These are phyloP conservation scores for Onchidella celtica DNA, from an alignment of 2,888 invertebrate species.

Conservation along the genomic window DNA sequence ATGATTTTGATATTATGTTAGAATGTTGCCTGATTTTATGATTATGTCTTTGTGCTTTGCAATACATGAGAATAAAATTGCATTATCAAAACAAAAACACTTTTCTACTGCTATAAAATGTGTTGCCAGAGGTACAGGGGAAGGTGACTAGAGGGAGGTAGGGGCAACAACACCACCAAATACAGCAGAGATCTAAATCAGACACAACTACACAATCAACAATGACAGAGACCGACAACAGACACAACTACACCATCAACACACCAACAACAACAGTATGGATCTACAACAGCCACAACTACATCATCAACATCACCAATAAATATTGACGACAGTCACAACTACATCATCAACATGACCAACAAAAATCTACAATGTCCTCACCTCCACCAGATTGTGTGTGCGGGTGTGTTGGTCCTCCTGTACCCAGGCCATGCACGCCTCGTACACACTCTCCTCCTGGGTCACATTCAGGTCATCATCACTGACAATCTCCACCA, in stretches of 20 bases:
- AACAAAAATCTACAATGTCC: not conserved
- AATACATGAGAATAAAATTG: no score
- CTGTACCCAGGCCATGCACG: constrained; percentile 75
- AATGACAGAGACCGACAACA: not conserved
- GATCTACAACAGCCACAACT: not conserved
- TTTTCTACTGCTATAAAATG: no score
- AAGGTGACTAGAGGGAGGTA: no score
- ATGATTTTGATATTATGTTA: no score
- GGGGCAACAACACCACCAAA: no score
- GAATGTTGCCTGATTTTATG: no score
- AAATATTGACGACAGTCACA: not conserved
- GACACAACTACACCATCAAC: no score
- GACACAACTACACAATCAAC: not conserved
- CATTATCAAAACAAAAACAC: no score
- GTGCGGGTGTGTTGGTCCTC: constrained; percentile 60
- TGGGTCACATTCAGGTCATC: constrained; percentile 73
- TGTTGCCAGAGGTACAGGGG: no score
- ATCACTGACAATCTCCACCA: constrained; percentile 76
- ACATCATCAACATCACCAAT: not conserved
- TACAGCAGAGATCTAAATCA: no score
- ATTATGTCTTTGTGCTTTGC: no score
- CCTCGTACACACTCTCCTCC: constrained; percentile 76
- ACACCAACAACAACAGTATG: no score
- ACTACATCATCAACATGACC: not conserved
- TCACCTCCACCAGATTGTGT: constrained; percentile 61